These are phyloP conservation scores for Epizoanthus stellaris DNA, from an alignment of 92 coral and sea anemone genomes.

Conservation along the genomic window DNA sequence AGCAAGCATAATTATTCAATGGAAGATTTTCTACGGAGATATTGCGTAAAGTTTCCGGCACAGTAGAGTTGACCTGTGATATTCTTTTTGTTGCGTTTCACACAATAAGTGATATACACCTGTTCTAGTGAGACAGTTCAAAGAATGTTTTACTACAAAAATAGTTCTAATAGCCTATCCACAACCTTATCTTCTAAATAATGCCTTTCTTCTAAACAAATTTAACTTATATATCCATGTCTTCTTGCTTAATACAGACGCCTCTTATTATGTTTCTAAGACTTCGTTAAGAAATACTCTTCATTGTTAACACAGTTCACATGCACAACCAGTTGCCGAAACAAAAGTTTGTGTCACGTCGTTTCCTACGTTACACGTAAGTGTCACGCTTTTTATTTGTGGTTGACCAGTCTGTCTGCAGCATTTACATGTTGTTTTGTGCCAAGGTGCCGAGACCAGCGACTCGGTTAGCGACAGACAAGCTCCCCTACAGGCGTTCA, in stretches of 20 bases:
- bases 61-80: too few relatives aligned
- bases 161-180: background rate
- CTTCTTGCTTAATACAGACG: background rate
- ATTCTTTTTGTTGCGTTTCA: too few relatives aligned
- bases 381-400: slow-evolving; percentile 16
- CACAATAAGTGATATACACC: too few relatives aligned
- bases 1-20: too few relatives aligned
- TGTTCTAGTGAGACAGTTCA: too few relatives aligned
- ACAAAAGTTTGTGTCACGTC: background rate
- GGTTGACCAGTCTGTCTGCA: slow-evolving; percentile 50
- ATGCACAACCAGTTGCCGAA: slow-evolving; percentile 47
- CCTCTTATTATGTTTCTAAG: background rate
- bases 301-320: slow-evolving; percentile 31
- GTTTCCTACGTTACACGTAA: slow-evolving; percentile 23
- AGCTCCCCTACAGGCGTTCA: slow-evolving; percentile 66
- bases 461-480: slow-evolving; percentile 65
- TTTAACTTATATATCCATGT: background rate
- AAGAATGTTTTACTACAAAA: slow-evolving; percentile 11
- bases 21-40: too few relatives aligned
- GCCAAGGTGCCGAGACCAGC: slow-evolving; percentile 66
- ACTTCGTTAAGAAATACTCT: background rate
- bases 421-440: slow-evolving; percentile 65
- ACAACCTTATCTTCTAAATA: too few relatives aligned
- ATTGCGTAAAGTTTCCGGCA: too few relatives aligned
- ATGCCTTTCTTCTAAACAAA: background rate